Conservation (phyloP, 2,797 vertebrate genomes). For the Coranthus polyacanthus region DNA sequence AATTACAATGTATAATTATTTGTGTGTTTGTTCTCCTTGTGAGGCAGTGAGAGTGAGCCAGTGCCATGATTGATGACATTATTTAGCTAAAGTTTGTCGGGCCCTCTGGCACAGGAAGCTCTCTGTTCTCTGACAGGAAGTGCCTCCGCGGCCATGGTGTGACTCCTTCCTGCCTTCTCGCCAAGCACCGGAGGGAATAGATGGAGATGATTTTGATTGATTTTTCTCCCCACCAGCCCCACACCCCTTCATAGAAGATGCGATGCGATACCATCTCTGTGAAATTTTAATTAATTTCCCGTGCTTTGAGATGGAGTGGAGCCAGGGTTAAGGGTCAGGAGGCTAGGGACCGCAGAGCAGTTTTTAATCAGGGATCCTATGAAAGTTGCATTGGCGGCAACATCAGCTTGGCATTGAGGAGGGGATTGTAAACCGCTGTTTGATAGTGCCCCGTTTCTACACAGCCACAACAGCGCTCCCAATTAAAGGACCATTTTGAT, state of each 20-base stretch:
- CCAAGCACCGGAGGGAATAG: constrained; percentile 41
- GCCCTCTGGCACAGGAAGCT: constrained; percentile 89
- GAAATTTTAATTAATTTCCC: constrained; percentile 98
- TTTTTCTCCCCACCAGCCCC: constrained; percentile 28
- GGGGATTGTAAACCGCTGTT: constrained; percentile 87
- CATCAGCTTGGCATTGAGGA: constrained; percentile 76
- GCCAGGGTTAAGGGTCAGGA: constrained; percentile 92
- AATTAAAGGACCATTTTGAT: constrained; percentile 88
- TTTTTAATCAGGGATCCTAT: constrained; percentile 97
- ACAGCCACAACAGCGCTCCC: constrained; percentile 69
- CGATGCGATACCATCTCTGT: constrained; percentile 86
- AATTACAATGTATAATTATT: constrained; percentile 78
- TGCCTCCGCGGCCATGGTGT: constrained; percentile 85
- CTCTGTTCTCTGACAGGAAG: constrained; percentile 90
- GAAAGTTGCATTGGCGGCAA: constrained; percentile 82
- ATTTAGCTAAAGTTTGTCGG: constrained; percentile 88
- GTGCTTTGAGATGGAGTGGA: constrained; percentile 92
- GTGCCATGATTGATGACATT: constrained; percentile 92
- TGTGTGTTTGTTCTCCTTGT: constrained; percentile 76
- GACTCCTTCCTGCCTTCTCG: constrained; percentile 79
- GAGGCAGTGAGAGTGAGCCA: constrained; percentile 79
- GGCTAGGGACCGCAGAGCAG: constrained; percentile 94
- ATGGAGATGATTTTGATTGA: constrained; percentile 81
- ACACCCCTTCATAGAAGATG: constrained; percentile 75
- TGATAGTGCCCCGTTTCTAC: constrained; percentile 80